Percentiles rank a stretch among this genome's conserved stretches.
Conservation (phyloP, 2,888 invertebrate species). For the Sarcophaga carnaria region DNA sequence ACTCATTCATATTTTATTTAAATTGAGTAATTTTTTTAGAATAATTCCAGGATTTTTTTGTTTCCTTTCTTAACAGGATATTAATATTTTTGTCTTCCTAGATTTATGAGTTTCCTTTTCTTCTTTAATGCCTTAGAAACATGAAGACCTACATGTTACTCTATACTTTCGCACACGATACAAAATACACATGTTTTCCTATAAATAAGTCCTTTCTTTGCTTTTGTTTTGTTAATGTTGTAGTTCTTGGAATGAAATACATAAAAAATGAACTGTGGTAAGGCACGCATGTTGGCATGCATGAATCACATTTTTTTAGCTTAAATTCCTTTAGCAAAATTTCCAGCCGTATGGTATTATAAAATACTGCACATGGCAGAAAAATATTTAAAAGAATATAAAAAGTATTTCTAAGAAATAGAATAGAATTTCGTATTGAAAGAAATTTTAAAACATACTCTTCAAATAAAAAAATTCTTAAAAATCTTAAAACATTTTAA, state of each 20-base stretch:
- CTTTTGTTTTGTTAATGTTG: background rate
- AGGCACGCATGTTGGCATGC: constrained; percentile 61
- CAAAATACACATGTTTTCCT: background rate
- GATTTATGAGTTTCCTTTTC: background rate
- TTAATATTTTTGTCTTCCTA: background rate
- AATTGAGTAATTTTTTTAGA: too few relatives aligned
- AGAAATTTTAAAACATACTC: background rate
- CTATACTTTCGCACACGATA: background rate
- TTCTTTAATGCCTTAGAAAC: background rate
- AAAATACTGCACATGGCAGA: constrained; percentile 44
- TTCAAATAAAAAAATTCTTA: background rate
- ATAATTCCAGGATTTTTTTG: too few relatives aligned
- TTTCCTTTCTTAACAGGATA: background rate
- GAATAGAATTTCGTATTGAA: constrained; percentile 40
- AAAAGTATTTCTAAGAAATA: constrained; percentile 54
- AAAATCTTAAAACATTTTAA: constrained; percentile 36
- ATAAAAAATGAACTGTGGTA: background rate
- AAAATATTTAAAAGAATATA: constrained; percentile 38
- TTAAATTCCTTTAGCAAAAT: constrained; percentile 9
- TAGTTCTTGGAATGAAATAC: background rate
- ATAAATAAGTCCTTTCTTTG: background rate
- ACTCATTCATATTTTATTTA: too few relatives aligned
- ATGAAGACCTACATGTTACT: background rate
- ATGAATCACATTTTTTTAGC: constrained; percentile 51
- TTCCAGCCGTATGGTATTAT: constrained; percentile 47